Conservation (phyloP, 2,888 invertebrate genomes). For the Drosophila maculinotata region DNA sequence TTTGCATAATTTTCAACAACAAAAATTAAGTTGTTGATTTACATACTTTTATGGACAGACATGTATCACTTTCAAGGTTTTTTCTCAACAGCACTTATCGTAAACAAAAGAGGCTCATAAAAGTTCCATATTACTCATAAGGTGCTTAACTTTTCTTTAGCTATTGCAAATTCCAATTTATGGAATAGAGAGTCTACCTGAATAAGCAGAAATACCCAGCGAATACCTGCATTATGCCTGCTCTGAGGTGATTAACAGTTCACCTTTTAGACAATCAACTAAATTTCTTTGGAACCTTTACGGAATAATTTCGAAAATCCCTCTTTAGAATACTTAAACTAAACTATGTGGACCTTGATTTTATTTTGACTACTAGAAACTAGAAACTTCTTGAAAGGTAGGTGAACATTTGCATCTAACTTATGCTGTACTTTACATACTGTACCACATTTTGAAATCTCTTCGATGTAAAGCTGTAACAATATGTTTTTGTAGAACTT, state of each 20-base stretch:
- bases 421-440: background rate
- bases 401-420: background rate
- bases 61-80: too few relatives aligned
- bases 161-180: constrained; percentile 1
- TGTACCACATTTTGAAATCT: constrained; percentile 2
- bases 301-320: background rate
- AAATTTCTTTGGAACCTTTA: background rate
- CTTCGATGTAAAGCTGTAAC: background rate
- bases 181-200: constrained; percentile 7
- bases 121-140: background rate
- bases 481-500: background rate
- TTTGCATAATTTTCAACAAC: too few relatives aligned
- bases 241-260: background rate
- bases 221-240: constrained; percentile 16
- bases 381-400: background rate
- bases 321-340: background rate
- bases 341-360: background rate
- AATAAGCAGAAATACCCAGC: background rate
- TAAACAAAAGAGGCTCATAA: background rate
- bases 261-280: background rate
- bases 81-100: too few relatives aligned
- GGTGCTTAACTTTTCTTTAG: background rate
- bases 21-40: background rate
- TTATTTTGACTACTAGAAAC: background rate
- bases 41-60: background rate